Evolutionary conservation across 2,797 vertebrate genomes (phyloP).

Genomic region (Alca torda): DNA sequence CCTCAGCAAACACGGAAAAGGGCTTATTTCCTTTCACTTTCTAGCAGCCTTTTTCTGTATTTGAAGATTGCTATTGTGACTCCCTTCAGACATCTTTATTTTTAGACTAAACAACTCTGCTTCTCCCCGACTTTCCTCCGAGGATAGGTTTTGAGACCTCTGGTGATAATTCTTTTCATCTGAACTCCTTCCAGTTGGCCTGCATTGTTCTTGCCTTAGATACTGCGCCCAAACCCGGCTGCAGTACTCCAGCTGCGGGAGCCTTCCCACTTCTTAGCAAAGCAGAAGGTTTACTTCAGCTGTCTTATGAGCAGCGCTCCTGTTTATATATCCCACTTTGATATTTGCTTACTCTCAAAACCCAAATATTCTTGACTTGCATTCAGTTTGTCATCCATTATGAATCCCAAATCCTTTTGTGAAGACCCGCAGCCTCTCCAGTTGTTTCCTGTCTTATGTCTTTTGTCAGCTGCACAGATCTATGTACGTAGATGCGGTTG

Average conservation of each 20-base stretch:
- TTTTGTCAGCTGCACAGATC: background rate
- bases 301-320: background rate
- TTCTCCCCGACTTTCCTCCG: background rate
- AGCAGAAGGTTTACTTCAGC: background rate
- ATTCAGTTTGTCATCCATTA: background rate
- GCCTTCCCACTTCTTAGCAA: background rate
- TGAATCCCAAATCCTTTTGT: background rate
- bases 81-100: constrained; percentile 49
- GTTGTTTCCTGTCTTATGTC: background rate
- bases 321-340: background rate
- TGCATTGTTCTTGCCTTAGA: background rate
- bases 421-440: background rate
- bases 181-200: background rate
- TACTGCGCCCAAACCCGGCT: fast-evolving
- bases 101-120: constrained; percentile 40
- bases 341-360: background rate
- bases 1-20: background rate
- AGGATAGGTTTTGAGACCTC: constrained; percentile 11
- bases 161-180: constrained; percentile 45
- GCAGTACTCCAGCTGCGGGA: background rate
- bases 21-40: constrained; percentile 25
- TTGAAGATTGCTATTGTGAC: background rate
- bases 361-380: background rate
- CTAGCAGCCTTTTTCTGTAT: background rate
- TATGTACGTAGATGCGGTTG: too few relatives aligned